Conservation (phyloP, 2,113 vertebrate genomes). For the Origma solitaria region DNA sequence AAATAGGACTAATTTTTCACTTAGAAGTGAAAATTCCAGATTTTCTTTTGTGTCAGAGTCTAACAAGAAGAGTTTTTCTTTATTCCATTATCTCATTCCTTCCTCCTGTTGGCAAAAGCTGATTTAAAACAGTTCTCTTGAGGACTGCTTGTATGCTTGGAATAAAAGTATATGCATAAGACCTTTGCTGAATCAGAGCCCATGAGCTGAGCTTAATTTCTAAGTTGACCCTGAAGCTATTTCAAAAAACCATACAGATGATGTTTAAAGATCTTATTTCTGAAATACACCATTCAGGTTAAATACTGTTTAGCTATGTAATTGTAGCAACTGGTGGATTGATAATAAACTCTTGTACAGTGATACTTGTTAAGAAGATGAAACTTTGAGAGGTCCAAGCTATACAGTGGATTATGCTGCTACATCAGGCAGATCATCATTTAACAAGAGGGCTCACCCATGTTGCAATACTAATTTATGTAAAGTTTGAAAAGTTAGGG, state of each 20-base stretch:
- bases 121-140: slow-evolving; percentile 5
- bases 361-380: neutral
- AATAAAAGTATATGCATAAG: neutral
- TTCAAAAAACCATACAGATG: neutral
- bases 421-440: neutral
- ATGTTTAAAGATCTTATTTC: slow-evolving; percentile 4
- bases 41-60: neutral
- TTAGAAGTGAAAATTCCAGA: neutral
- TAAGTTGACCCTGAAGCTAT: neutral
- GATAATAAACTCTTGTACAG: neutral
- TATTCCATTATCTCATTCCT: slow-evolving; percentile 21
- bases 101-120: slow-evolving; percentile 6
- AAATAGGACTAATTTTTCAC: neutral
- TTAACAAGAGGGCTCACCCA: neutral
- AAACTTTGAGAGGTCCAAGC: neutral
- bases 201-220: neutral
- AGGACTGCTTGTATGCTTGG: neutral
- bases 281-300: neutral
- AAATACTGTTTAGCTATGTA: neutral
- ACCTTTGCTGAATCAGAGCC: neutral
- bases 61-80: neutral
- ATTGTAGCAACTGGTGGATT: neutral
- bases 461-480: neutral
- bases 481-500: neutral
- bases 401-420: neutral